Evolutionary conservation across 2,797 vertebrate species (phyloP), one percentile per base, ranked within the genome.

Genomic region (Acanthopagrus latus): DNA sequence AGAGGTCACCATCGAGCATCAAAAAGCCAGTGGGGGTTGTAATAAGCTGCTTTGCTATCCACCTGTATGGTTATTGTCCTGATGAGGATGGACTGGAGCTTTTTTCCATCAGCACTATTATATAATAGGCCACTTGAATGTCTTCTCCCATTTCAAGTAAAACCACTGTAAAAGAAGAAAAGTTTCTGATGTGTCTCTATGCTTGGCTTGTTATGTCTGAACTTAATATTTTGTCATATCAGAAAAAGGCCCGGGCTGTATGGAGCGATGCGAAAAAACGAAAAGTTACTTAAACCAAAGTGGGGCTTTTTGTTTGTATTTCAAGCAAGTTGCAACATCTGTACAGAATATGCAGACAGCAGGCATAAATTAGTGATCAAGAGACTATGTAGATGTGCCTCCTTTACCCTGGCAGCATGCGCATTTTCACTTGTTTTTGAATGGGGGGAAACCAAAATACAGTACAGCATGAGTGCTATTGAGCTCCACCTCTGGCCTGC

Each of bases 301-400:
- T 18, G 16, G 12, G 3, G 8, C 9, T 16, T 33, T 4, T 60
- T 55, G 18, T 56, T 54, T 18, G 17, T 62, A 62, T 46, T 46
- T n/a, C 18, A 18, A 47, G 20, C 43, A 65, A n/a, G 29, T 60
- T 67, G 64, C 55, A 55, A 38, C 43, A 76, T 62, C 29, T 58
- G 50, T 63, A 25, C 48, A 47, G 12, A 33, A 23, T 46, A 60
- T 75, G 64, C 33, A 59, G 55, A 66, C 54, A 74, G 27, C 43
- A 48, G 48, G 10, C 64, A 60, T 67, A 52, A 59, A 51, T 75
- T 52, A 59, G 33, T 67, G 10, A 67, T 74, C 27, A 56, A 43
- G 62, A 50, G 52, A 33, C 41, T 9, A 11, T 56, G 43, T 46
- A 50, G 46, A 65, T 74, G 29, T 57, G 62, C 38, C 21, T 41